Evolutionary conservation across 2,888 invertebrate species (phyloP).

Genomic region (Orthonychiurus folsomi): DNA sequence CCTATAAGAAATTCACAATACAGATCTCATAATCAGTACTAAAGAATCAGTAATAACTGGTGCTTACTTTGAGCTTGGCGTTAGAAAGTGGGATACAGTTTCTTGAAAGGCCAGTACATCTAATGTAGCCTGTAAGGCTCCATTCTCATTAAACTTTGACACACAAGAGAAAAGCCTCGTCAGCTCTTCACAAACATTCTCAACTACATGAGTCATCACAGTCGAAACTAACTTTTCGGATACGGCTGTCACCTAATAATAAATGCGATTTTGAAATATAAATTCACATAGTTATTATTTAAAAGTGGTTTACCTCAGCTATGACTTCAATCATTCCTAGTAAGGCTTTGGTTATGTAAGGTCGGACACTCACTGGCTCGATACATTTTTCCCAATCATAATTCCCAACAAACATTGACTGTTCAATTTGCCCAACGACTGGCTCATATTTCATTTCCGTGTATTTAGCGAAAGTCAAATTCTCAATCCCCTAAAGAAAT

Average conservation of each 20-base stretch:
- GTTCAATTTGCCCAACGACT: constrained; percentile 89
- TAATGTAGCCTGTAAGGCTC: constrained; percentile 68
- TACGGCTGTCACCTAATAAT: constrained; percentile 60
- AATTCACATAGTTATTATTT: constrained; percentile 16
- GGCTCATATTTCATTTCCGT: constrained; percentile 85
- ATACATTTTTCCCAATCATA: constrained; percentile 75
- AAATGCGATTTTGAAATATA: neutral
- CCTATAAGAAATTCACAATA: constrained; percentile 46
- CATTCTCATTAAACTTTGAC: constrained; percentile 55
- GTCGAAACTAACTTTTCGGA: constrained; percentile 62
- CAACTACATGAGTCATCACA: constrained; percentile 62
- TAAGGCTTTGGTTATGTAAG: constrained; percentile 62
- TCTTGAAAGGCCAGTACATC: constrained; percentile 63
- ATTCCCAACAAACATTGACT: constrained; percentile 85
- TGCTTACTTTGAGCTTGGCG: constrained; percentile 58
- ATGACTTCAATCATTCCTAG: constrained; percentile 49
- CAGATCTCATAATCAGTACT: constrained; percentile 2
- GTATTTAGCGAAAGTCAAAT: constrained; percentile 44
- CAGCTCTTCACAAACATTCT: constrained; percentile 86
- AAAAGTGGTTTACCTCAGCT: constrained; percentile 45
- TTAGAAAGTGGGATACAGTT: constrained; percentile 56
- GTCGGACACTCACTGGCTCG: constrained; percentile 65
- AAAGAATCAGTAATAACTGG: no score
- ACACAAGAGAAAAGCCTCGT: constrained; percentile 76
- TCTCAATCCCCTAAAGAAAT: constrained; percentile 39